Evolutionary conservation across 2,888 invertebrate species (phyloP), one percentile per base, ranked within the genome.

Genomic region (Podotricha telesiphe): DNA sequence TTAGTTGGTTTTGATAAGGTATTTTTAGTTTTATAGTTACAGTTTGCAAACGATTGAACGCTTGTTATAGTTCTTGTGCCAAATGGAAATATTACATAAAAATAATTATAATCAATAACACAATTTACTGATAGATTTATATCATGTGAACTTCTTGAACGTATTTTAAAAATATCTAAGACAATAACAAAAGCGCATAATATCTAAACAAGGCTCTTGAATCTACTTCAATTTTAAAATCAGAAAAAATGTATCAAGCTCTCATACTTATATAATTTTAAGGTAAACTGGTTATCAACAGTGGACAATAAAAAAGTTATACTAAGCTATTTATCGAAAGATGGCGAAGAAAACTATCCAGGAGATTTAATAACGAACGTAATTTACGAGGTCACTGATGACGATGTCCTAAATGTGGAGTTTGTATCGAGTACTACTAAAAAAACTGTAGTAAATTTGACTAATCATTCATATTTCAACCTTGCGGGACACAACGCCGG

Each of bases 401-500:
- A 96, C 68, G 96, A 96, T 78, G 94, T 94, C 68, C 89, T 99
- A 48, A 85, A 93, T 47, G 93, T 98, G 11, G 93, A 95, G 69
- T 97, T 96, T 88, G 93, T 93, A 70, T 96, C 97, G 0, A 95
- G 94, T 0, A 94, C 96, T 2, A 95, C 95, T 0, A 96, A 96
- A 85, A 94, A 96, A 50, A 98, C 98, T 0, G 96, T 96, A 8
- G 94, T 99, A 55, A 98, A 98, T 85, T 87, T 99, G 74, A 98
- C 98, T 11, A 98, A 98, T 86, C 99, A 99, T 85, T 95, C 97
- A 13, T 99, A 98, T 85, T 98, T 99, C 86, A 99, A 99, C 87
- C 89, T 99, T 71, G 97, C 96, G 42, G 98, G 98, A 0, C 97
- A 98, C 89, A 93, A 90, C 5, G 84, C 94, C 2, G 97, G 96